Percentiles rank a stretch among this genome's conserved stretches.
Conservation (phyloP, 2,888 invertebrate genomes). For the Diplolepis rosae region DNA sequence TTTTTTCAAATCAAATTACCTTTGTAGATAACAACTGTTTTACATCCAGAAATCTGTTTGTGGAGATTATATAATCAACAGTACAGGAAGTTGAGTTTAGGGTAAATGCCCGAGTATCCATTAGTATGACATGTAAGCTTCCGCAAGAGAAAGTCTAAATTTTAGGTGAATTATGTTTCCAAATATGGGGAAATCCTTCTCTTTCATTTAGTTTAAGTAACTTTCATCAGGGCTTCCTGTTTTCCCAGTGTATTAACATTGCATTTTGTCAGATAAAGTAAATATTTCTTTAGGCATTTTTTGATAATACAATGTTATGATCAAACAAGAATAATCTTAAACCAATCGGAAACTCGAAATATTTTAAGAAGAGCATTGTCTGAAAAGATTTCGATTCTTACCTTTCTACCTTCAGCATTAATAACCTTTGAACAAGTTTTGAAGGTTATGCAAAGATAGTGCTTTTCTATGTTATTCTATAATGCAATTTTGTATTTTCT, state of each 20-base stretch:
- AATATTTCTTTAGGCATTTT: too few species aligned
- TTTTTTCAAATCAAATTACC: too few species aligned
- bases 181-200: conserved; percentile 59
- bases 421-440: conserved; percentile 14
- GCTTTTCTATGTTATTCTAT: conserved; percentile 4
- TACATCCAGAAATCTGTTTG: conserved; percentile 13
- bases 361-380: too few species aligned
- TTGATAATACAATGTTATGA: too few species aligned
- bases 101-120: conserved; percentile 6
- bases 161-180: conserved; percentile 59
- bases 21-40: too few species aligned
- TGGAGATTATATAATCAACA: conserved; percentile 24
- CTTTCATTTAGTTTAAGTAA: conserved; percentile 45
- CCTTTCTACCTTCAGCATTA: background rate
- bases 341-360: too few species aligned
- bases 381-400: conserved; percentile 5
- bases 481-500: background rate
- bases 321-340: too few species aligned
- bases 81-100: conserved; percentile 1
- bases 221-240: background rate
- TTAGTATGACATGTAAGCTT: conserved; percentile 27
- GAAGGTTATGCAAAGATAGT: background rate
- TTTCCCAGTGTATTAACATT: too few species aligned
- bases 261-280: too few species aligned
- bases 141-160: conserved; percentile 60